Conservation (phyloP, 2,888 invertebrate species). For the Stegana nigrithorax region DNA sequence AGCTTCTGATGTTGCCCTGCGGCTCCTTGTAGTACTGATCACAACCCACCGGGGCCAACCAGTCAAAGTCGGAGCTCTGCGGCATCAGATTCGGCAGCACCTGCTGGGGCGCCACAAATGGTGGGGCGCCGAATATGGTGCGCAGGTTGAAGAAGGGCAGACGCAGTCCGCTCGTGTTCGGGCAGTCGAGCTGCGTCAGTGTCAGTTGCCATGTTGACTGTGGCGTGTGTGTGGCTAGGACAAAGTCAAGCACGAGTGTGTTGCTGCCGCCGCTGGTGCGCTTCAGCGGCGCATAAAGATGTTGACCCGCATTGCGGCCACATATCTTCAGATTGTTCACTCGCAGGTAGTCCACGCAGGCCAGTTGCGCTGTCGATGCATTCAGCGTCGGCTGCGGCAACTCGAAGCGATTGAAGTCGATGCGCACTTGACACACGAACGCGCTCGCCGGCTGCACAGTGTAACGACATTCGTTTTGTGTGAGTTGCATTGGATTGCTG, state of each 20-base stretch:
- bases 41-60: slow-evolving; percentile 74
- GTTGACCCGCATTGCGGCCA: slow-evolving; percentile 75
- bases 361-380: slow-evolving; percentile 35
- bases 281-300: slow-evolving; percentile 66
- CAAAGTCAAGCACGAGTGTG: slow-evolving; percentile 69
- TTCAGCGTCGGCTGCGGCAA: slow-evolving; percentile 52
- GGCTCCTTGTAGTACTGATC: slow-evolving; percentile 75
- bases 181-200: slow-evolving; percentile 75
- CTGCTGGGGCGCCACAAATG: slow-evolving; percentile 39
- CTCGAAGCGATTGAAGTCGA: slow-evolving; percentile 58
- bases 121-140: slow-evolving; percentile 49
- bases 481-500: slow-evolving; percentile 51
- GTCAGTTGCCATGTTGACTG: slow-evolving; percentile 71
- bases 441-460: slow-evolving; percentile 51
- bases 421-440: slow-evolving; percentile 59
- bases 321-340: slow-evolving; percentile 69
- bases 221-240: slow-evolving; percentile 67
- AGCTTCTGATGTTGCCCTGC: slow-evolving; percentile 71
- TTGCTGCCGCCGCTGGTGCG: slow-evolving; percentile 41
- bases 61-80: slow-evolving; percentile 47
- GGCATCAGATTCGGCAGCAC: slow-evolving; percentile 33
- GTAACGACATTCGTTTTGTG: slow-evolving; percentile 45
- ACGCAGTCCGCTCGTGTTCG: slow-evolving; percentile 35
- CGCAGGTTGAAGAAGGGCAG: slow-evolving; percentile 43
- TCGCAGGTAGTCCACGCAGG: slow-evolving; percentile 55